Conservation (phyloP, 1,140 invertebrate genomes). For the Drosophila arawakana region DNA sequence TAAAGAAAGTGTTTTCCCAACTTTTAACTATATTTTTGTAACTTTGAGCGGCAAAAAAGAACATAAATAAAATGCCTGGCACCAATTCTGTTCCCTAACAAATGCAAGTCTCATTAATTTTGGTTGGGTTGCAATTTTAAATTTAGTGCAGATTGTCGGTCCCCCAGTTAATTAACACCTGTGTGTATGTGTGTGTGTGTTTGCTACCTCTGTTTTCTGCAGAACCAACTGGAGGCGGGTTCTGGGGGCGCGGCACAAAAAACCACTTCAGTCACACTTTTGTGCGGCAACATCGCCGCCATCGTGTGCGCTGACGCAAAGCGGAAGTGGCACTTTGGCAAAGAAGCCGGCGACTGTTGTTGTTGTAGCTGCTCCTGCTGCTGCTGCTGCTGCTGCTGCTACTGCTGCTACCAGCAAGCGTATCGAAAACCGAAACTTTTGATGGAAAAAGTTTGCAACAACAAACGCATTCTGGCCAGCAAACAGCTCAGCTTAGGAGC, state of each 20-base stretch:
- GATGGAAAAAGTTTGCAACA: constrained; percentile 82
- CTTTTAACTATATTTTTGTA: background rate
- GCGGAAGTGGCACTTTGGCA: constrained; percentile 76
- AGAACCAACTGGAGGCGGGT: background rate
- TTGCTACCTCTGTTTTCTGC: background rate
- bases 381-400: constrained; percentile 3
- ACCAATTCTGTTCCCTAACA: constrained; percentile 18
- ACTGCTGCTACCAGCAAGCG: constrained; percentile 56
- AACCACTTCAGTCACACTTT: constrained; percentile 78
- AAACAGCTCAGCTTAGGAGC: constrained; percentile 12
- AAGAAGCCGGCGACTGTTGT: constrained; percentile 39
- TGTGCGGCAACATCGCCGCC: constrained; percentile 61
- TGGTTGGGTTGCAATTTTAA: constrained; percentile 73
- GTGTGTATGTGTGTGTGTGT: constrained; percentile 47
- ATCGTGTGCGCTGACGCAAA: constrained; percentile 77
- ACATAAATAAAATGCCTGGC: constrained; percentile 20
- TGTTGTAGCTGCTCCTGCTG: constrained; percentile 4
- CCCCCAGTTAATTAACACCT: constrained; percentile 78
- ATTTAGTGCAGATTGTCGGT: constrained; percentile 59
- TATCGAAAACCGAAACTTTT: constrained; percentile 81
- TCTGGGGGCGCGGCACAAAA: constrained; percentile 6
- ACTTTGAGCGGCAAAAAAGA: constrained; percentile 18
- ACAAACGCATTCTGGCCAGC: constrained; percentile 70
- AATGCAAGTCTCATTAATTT: constrained; percentile 77
- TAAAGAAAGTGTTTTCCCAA: background rate